Base-by-base conservation (phyloP, 2,113 vertebrate species). In the Etia nguti region DNA sequence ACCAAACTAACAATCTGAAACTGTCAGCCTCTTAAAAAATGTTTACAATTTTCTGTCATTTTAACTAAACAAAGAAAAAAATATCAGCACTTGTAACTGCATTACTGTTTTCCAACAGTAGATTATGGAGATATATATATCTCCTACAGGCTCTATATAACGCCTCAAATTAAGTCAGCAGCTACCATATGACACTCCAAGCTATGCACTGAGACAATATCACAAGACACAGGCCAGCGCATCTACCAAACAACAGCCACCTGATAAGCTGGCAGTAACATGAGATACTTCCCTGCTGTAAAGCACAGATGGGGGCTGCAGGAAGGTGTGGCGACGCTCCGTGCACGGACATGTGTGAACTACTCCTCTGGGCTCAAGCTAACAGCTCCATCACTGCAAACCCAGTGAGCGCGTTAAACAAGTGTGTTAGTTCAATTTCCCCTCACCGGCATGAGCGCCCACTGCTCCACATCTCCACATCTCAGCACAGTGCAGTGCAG, bases 281-380 rank as follows among this genome's bases (percentile, higher is more conserved):
- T 26, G 10, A 83, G 16, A 60, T 34, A 73, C 68, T 80, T 85
- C 38, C 79, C 65, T 31, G 6, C 85, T 89, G 86, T 81, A 73
- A 3, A 48, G 60, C 46, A 10, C 88, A 22, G 31, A 15, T 6
- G 36, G 75, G 65, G 79, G 46, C 80, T 86, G 82, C 46, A 41
- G 89, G 83, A 86, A 85, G 89, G 84, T 62, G 90, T 73, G 83
- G 90, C 70, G 60, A 6, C 22, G 65, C 59, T 80, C 75, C 85
- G 82, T 87, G 89, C 60, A 11, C 13, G 38, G 80, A 88, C 90
- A 87, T 92, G 91, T 93, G 91, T 62, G 4, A 36, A 75, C 50
- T 6, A 62, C 43, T 50, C 36, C 18, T 4, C 18, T 26, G 10
- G 29, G 36, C 20, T 36, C 4, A 48, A n/a, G 38, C 9, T 13